phyloP scores from a whole-genome alignment of 2,113 vertebrate genomes.

The Stegastes partitus region DNA sequence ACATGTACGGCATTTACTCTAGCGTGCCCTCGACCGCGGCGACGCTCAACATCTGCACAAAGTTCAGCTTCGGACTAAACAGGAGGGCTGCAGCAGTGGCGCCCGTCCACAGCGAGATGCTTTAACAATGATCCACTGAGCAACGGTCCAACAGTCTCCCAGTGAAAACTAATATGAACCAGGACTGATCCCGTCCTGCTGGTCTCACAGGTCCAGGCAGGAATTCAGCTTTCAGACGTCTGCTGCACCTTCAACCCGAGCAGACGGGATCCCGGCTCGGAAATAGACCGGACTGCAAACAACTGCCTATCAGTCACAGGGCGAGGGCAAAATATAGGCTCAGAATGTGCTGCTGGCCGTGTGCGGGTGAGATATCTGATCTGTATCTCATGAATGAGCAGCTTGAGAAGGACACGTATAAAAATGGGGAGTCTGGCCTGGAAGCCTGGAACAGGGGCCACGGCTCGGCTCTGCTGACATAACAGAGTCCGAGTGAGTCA shows the following conservation, averaged over 20 bases:
- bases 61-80: not conserved
- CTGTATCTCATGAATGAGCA: conserved; percentile 38
- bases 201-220: conserved; percentile 4
- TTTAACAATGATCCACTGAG: not conserved
- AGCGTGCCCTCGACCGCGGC: too few relatives aligned
- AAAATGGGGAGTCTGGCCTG: conserved; percentile 3
- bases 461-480: not conserved
- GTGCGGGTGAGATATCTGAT: conserved; percentile 44
- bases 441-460: conserved; percentile 11
- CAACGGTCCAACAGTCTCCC: not conserved
- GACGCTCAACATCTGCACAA: not conserved
- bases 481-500: conserved; percentile 57
- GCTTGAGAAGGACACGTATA: conserved; percentile 6
- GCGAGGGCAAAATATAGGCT: conserved; percentile 68
- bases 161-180: conserved; percentile 5
- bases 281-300: conserved; percentile 71
- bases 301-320: conserved; percentile 46
- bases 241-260: conserved; percentile 4
- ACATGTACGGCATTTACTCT: not conserved
- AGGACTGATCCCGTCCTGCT: not conserved
- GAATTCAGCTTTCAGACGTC: conserved; percentile 8
- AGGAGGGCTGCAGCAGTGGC: not conserved
- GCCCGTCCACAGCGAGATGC: fast-evolving
- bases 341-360: conserved; percentile 55
- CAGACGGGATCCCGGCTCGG: conserved; percentile 18